These are phyloP conservation scores for Cynopterus sphinx DNA, from an alignment of 2,797 vertebrate genomes.

Conservation along the genomic window DNA sequence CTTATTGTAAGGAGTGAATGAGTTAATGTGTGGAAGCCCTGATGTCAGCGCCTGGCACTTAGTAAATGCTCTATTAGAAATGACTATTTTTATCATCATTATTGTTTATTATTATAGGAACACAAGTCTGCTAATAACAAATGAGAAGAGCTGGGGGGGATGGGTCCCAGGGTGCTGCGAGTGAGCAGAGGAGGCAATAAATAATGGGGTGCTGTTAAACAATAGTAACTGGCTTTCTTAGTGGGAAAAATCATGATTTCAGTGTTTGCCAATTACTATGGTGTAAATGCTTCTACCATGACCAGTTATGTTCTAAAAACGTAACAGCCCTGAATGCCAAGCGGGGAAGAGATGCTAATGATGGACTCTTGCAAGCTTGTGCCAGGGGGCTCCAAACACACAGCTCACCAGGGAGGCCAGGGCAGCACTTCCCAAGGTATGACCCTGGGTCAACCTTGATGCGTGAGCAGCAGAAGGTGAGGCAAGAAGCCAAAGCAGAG, in stretches of 20 bases:
- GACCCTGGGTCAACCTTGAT: background rate
- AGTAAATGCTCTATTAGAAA: background rate
- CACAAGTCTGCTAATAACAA: background rate
- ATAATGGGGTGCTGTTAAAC: background rate
- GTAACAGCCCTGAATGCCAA: background rate
- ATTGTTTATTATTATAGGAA: background rate
- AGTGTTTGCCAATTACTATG: background rate
- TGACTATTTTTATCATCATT: background rate
- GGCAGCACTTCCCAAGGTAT: background rate
- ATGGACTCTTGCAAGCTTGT: background rate
- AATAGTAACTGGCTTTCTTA: background rate
- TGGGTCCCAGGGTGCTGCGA: background rate
- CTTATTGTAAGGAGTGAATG: background rate
- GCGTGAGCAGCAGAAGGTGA: rapidly evolving
- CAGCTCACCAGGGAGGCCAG: background rate
- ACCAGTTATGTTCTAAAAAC: background rate
- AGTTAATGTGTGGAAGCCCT: background rate
- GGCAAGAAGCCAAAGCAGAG: background rate
- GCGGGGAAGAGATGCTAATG: background rate
- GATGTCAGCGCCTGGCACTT: background rate
- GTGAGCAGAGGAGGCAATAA: background rate
- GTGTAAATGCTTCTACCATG: background rate
- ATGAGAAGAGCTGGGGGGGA: background rate
- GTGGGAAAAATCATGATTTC: rapidly evolving
- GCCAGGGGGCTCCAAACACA: background rate